Evolutionary conservation across 64 coral and sea anemone genomes (phyloP), one percentile per base, ranked within the genome.

Genomic region (Platygyra sinensis): DNA sequence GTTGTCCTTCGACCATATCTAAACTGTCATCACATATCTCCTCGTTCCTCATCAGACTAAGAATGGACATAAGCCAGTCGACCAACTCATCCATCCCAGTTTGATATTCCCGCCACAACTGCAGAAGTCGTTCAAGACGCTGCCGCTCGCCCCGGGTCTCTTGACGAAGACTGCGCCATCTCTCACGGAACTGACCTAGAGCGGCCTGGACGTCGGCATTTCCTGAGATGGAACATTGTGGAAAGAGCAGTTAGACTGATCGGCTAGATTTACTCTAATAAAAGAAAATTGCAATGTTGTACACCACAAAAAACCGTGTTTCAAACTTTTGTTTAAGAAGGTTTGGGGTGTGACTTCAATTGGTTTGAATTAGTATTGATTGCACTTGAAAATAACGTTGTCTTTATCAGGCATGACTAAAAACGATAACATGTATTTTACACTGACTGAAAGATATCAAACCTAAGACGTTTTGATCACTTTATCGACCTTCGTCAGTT

Each of bases 61-160:
- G 83, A 17, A 96, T 72, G 4, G 87, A 90, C 38, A 86, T 83
- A n/a, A 96, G 80, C 94, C 94, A 96, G 57, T 96, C 94, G 16
- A 96, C 82, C 16, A 96, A 71, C 54, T 96, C 94, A 79, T 93
- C 94, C 82, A 96, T 50, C 1, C 83, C 94, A 61, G 86, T 83
- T 76, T 96, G 94, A 86, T 96, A 96, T 76, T 96, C 94, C 24
- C 92, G 91, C 94, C 94, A 96, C 49, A 93, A 86, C n/a, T 89
- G 76, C 1, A 96, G 91, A n/a, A 93, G 60, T 20, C 79, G 92
- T 19, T 96, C 94, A 36, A 96, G 75, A 6, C 94, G 87, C 57
- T 93, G 94, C 7, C 94, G 90, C 90, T 96, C 94, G 20, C 73
- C 69, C 33, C 84, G 82, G 16, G 62, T 88, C 62, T 93, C 91